phyloP scores from a whole-genome alignment of 2,797 vertebrate species.

The Carcharodon carcharias region DNA sequence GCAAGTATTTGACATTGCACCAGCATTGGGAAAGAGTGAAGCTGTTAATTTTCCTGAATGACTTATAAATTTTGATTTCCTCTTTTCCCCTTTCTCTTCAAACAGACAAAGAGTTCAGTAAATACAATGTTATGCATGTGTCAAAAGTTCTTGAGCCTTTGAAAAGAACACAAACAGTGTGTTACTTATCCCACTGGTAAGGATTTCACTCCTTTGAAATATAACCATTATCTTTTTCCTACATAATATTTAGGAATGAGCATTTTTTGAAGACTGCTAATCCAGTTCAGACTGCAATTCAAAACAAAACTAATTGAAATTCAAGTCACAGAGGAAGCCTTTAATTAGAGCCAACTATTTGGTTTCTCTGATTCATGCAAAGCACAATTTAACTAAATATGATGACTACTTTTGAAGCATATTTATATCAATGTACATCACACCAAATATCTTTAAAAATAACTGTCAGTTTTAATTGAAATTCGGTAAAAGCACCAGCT shows the following conservation, averaged over 20 bases:
- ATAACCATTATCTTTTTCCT: background rate
- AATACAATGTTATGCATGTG: background rate
- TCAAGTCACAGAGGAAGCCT: background rate
- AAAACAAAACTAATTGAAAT: conserved; percentile 1
- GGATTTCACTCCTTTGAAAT: background rate
- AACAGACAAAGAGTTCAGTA: background rate
- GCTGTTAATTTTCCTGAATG: background rate
- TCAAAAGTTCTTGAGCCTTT: background rate
- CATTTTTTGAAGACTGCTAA: background rate
- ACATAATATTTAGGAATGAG: background rate
- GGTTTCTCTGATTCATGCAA: background rate
- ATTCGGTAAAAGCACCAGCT: background rate
- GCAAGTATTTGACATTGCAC: background rate
- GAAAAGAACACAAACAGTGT: background rate
- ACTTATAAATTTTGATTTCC: background rate
- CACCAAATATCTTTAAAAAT: conserved; percentile 10
- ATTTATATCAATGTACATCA: background rate
- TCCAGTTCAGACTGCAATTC: background rate
- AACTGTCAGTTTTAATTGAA: background rate
- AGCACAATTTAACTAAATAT: background rate
- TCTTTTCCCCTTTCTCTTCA: background rate
- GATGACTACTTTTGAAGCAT: background rate
- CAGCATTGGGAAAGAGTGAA: background rate
- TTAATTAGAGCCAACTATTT: background rate
- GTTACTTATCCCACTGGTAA: background rate